Conservation (phyloP, 2,797 vertebrate genomes). For the Spinus pinus region DNA sequence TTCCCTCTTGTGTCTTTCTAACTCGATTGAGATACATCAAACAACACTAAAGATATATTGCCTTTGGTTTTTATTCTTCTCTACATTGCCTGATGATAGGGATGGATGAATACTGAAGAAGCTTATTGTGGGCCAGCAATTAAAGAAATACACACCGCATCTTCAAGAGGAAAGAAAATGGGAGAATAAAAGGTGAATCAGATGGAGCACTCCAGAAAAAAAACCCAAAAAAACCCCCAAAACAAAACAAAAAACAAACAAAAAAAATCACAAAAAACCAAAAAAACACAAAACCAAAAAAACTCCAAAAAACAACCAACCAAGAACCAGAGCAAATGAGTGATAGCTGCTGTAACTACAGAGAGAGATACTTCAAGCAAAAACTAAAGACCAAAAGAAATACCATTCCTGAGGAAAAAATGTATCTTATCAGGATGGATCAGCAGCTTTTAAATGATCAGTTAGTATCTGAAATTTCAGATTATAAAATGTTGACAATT, state of each 20-base stretch:
- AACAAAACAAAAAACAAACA: neutral
- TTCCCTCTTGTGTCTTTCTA: neutral
- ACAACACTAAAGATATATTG: neutral
- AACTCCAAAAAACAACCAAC: neutral
- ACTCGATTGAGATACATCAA: neutral
- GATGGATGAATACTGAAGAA: neutral
- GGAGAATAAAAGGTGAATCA: neutral
- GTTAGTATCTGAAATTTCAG: neutral
- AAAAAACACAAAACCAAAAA: neutral
- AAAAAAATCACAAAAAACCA: neutral
- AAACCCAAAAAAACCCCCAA: neutral
- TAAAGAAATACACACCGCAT: neutral
- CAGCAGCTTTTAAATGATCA: neutral
- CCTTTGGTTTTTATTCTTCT: neutral
- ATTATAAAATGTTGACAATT: conserved; percentile 14
- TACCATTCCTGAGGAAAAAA: neutral
- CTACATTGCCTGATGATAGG: neutral
- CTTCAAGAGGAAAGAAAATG: neutral
- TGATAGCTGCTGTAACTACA: neutral
- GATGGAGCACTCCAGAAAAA: neutral
- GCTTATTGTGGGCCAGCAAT: neutral
- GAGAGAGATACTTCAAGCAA: neutral
- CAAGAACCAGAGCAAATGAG: neutral
- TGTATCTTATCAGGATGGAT: neutral
- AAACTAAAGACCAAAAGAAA: neutral